A percentile compares a stretch with the other conserved stretches of the same genome.
These are phyloP conservation scores for Arizona elegans DNA, from an alignment of 2,113 vertebrate genomes.

Conservation along the genomic window DNA sequence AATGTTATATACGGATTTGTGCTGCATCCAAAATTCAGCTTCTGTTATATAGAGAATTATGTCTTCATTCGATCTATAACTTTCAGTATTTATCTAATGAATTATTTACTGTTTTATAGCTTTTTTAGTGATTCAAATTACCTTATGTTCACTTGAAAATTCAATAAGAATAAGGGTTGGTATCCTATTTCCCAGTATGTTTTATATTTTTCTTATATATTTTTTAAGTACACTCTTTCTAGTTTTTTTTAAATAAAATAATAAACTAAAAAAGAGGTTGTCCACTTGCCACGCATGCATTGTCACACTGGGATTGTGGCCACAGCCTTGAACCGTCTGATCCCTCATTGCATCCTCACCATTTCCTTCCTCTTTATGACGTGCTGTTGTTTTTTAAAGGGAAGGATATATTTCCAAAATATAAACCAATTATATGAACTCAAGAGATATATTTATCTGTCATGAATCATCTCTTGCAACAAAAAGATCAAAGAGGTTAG, in stretches of 20 bases:
- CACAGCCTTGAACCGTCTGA: not conserved
- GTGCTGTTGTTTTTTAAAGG: not conserved
- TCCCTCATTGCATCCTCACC: not conserved
- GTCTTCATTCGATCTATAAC: not conserved
- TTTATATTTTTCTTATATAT: not conserved
- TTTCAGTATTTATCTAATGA: not conserved
- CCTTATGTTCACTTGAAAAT: not conserved
- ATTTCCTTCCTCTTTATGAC: not conserved
- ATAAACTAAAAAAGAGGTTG: not conserved
- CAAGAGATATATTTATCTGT: not conserved
- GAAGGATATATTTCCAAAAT: not conserved
- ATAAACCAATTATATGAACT: not conserved
- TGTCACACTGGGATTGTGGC: not conserved
- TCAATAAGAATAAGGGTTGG: not conserved
- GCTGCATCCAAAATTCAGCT: not conserved
- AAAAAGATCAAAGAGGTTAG: accelerated
- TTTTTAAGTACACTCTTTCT: not conserved
- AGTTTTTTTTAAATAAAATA: not conserved
- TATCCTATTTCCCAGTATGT: not conserved
- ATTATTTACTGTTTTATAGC: not conserved
- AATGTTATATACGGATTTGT: not conserved
- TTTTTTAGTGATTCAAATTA: not conserved
- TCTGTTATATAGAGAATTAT: not conserved
- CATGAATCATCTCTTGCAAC: accelerated
- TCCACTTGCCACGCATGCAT: not conserved